Percentiles rank a stretch among this genome's conserved stretches.
These are phyloP conservation scores for Xestia ashworthii DNA, from an alignment of 2,888 invertebrate species.

Conservation along the genomic window DNA sequence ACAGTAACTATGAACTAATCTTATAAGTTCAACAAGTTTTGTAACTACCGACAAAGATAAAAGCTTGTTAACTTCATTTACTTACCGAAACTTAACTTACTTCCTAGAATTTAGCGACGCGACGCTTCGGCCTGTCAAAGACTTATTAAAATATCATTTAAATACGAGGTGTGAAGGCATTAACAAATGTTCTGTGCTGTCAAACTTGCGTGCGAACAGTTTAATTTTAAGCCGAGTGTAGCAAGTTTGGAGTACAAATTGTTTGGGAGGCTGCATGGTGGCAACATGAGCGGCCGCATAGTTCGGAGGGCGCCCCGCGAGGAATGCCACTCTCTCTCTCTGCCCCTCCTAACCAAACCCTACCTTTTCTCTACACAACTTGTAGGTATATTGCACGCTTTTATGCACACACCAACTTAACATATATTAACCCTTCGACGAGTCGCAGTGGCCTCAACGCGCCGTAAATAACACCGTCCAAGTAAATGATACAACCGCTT, in stretches of 20 bases:
- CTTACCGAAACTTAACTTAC: background rate
- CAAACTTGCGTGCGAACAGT: slow-evolving; percentile 61
- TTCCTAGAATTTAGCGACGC: too few species aligned
- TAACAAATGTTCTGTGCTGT: slow-evolving; percentile 52
- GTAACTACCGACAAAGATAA: slow-evolving; percentile 20
- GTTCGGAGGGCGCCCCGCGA: slow-evolving; percentile 73
- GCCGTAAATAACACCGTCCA: slow-evolving; percentile 52
- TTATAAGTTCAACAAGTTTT: slow-evolving; percentile 28
- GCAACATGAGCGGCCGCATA: slow-evolving; percentile 74
- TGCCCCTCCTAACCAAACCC: slow-evolving; percentile 72
- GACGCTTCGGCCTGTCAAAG: slow-evolving; percentile 3
- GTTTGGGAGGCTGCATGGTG: slow-evolving; percentile 69
- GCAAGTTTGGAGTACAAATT: slow-evolving; percentile 68
- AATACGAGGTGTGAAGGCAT: slow-evolving; percentile 42
- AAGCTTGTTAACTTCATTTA: slow-evolving; percentile 48
- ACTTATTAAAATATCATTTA: slow-evolving; percentile 49
- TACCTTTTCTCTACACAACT: slow-evolving; percentile 72
- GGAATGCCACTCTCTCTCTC: slow-evolving; percentile 76
- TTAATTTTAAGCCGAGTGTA: slow-evolving; percentile 60
- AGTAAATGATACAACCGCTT: slow-evolving; percentile 71
- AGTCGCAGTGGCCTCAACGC: slow-evolving; percentile 46
- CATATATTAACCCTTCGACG: slow-evolving; percentile 62
- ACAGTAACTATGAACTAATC: slow-evolving; percentile 18
- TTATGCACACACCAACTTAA: slow-evolving; percentile 66
- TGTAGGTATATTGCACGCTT: slow-evolving; percentile 67